Evolutionary conservation across 2,113 vertebrate species (phyloP).

Genomic region (Choloepus hoffmanni): DNA sequence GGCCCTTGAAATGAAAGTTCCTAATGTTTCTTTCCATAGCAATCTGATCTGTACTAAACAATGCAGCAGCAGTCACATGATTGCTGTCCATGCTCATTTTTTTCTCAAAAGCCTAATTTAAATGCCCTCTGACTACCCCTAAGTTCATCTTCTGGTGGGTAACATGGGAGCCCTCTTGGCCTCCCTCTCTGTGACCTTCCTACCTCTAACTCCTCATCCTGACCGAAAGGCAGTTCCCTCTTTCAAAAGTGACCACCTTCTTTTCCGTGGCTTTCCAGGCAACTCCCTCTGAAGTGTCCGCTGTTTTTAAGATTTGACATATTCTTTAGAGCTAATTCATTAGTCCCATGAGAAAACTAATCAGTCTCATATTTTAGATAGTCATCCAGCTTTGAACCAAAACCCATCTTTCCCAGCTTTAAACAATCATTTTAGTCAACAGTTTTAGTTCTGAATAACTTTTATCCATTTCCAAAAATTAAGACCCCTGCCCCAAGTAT

Average conservation of each 20-base stretch:
- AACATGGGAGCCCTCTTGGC: neutral
- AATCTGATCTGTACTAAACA: neutral
- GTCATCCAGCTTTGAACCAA: neutral
- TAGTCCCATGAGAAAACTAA: neutral
- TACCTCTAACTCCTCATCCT: neutral
- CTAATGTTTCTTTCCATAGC: neutral
- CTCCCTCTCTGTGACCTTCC: neutral
- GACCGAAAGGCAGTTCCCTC: neutral
- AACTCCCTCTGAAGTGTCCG: neutral
- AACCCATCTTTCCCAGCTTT: neutral
- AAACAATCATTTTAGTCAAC: slow-evolving; percentile 11
- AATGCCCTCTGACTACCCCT: neutral
- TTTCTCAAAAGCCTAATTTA: neutral
- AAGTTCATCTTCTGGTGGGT: neutral
- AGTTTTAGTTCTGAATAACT: neutral
- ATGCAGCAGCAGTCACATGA: neutral
- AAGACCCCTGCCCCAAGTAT: neutral
- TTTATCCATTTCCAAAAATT: slow-evolving; percentile 18
- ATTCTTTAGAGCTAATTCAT: neutral
- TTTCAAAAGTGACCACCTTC: slow-evolving; percentile 9
- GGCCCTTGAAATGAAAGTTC: neutral
- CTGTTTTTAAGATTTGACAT: neutral
- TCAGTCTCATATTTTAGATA: neutral
- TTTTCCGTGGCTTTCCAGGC: neutral
- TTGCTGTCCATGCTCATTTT: neutral